phyloP scores from a whole-genome alignment of 2,113 vertebrate species.

The Sisor rabdophorus region DNA sequence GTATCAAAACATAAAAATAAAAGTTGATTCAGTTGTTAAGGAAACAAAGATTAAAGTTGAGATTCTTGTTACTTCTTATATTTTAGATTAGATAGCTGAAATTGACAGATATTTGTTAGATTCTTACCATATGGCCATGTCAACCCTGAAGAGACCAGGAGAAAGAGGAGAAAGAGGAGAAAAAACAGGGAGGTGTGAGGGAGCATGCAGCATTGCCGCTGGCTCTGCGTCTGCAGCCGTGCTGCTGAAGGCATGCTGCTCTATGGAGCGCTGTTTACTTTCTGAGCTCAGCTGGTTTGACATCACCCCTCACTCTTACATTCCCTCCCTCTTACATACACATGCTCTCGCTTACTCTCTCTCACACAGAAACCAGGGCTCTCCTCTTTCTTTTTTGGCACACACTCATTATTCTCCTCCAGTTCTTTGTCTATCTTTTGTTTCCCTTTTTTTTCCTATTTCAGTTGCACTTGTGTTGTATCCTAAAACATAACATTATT shows the following conservation, averaged over 20 bases:
- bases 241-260: slow-evolving; percentile 71
- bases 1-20: slow-evolving; percentile 59
- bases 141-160: slow-evolving; percentile 55
- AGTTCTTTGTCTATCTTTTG: slow-evolving; percentile 36
- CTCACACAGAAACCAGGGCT: slow-evolving; percentile 33
- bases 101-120: slow-evolving; percentile 2
- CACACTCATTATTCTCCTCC: slow-evolving; percentile 30
- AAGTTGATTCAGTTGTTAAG: slow-evolving; percentile 3
- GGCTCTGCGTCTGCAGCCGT: slow-evolving; percentile 56
- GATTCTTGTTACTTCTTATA: slow-evolving; percentile 15
- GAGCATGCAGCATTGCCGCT: slow-evolving; percentile 57
- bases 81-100: background rate
- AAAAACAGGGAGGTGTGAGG: slow-evolving; percentile 55
- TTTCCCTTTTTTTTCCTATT: slow-evolving; percentile 11
- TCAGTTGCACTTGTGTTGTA: slow-evolving; percentile 1
- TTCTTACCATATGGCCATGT: slow-evolving; percentile 72
- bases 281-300: slow-evolving; percentile 74
- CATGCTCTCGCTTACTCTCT: slow-evolving; percentile 54
- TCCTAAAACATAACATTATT: slow-evolving; percentile 27
- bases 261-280: slow-evolving; percentile 76
- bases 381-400: slow-evolving; percentile 28
- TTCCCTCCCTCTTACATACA: slow-evolving; percentile 31
- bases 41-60: slow-evolving; percentile 43
- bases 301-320: slow-evolving; percentile 60
- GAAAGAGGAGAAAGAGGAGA: slow-evolving; percentile 58